Conservation (phyloP, 2,113 vertebrate genomes). For the Catagonus wagneri region DNA sequence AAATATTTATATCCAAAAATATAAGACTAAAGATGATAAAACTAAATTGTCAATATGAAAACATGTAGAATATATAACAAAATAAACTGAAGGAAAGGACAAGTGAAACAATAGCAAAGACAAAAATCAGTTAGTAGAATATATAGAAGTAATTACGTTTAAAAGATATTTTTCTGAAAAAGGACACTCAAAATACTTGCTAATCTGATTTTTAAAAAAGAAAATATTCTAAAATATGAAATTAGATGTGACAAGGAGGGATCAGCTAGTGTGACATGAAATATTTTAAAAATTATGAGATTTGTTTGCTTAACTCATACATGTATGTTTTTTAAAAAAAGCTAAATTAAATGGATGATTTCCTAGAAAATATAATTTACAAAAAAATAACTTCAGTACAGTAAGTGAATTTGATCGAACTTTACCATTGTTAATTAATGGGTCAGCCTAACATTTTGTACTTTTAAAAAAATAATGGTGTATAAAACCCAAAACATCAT, state of each 20-base stretch:
- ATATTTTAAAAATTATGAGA: background rate
- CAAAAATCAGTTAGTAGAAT: background rate
- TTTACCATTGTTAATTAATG: background rate
- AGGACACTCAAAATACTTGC: background rate
- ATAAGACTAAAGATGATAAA: background rate
- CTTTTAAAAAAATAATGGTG: background rate
- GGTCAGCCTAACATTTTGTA: background rate
- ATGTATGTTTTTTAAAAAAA: background rate
- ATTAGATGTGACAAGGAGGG: background rate
- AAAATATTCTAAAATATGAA: background rate
- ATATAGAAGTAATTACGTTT: background rate
- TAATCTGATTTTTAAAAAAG: background rate
- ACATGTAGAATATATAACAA: background rate
- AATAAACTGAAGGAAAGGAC: background rate
- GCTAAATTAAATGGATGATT: background rate
- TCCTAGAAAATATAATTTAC: background rate
- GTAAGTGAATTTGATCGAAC: background rate
- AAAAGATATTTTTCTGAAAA: background rate
- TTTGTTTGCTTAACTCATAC: background rate
- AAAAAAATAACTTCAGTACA: background rate
- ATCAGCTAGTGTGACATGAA: background rate
- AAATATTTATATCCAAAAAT: constrained; percentile 12
- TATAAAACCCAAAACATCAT: background rate
- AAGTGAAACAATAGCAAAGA: background rate
- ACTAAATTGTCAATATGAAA: constrained; percentile 7